Conservation (phyloP, 2,797 vertebrate genomes). For the Chloroceryle inda region DNA sequence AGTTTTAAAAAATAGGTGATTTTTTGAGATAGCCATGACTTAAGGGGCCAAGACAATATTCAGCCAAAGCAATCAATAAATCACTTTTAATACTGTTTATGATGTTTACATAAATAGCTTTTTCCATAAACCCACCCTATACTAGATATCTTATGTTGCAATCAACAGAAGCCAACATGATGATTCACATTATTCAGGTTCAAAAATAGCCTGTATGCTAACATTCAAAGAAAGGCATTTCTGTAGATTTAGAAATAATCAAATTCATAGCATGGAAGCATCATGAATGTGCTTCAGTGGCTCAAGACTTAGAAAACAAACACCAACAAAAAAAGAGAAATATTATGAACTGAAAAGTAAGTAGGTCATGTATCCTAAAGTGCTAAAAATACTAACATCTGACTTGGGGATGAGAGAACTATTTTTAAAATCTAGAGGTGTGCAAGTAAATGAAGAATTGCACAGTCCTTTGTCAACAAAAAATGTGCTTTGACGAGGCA, state of each 20-base stretch:
- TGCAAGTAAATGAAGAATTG: not conserved
- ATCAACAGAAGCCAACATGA: not conserved
- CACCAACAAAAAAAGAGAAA: not conserved
- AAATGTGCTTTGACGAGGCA: not conserved
- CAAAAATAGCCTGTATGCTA: not conserved
- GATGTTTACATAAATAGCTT: not conserved
- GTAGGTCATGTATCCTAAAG: constrained; percentile 33
- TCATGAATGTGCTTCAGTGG: not conserved
- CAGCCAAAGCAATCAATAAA: not conserved
- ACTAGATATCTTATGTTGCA: not conserved
- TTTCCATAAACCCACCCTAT: not conserved
- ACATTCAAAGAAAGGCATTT: not conserved
- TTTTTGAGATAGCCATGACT: not conserved
- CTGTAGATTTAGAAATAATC: not conserved
- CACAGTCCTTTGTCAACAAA: not conserved
- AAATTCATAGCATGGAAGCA: not conserved
- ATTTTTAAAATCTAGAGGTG: constrained; percentile 16
- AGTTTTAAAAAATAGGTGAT: not conserved
- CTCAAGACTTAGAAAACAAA: not conserved
- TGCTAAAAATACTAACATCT: constrained; percentile 17
- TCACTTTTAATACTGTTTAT: not conserved
- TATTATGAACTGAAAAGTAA: not conserved
- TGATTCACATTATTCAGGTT: not conserved
- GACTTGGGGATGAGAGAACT: not conserved
- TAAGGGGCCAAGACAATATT: not conserved